Base-by-base conservation (phyloP, 2,113 vertebrate species). In the Psettodes erumei region DNA sequence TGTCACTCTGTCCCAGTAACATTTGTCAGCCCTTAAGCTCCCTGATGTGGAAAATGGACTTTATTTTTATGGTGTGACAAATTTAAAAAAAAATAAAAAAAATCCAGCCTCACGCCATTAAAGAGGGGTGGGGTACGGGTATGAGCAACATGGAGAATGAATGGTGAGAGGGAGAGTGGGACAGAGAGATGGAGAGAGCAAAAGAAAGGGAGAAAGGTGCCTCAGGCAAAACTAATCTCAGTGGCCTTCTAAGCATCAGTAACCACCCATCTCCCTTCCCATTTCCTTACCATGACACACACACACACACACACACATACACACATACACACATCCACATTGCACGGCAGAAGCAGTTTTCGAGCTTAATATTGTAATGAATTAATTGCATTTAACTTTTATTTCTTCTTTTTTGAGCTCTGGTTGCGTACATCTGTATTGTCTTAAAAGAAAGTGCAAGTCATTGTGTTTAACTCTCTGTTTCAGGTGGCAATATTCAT, bases 41-140 rank as follows among this genome's bases (percentile, higher is more conserved):
- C 76, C 72, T 87, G 83, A 87, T 84, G 88, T 91, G 88, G 86
- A 91, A 93, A 93, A 92, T 89, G 76, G 83, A 88, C 85, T 91
- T 91, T 88, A 87, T 88, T 91, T 91, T 90, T 88, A 89, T 84
- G 89, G 84, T 80, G 79, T 90, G 87, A 83, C 87, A 86, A 90
- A 90, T 90, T 87, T 84, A 89, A 90, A 89, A 86, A 90, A 65
- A 37, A 23, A 21, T 11, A 21, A 48, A 48, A 42, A 47, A 43
- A 83, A 84, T 81, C 79, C 32, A 77, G 79, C 81, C 68, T 68
- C 76, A 87, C 72, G 65, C 82, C 85, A 88, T 90, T 90, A 88
- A 90, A 90, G 85, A 76, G 79, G 16, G 51, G 47, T 38, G 50
- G 40, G 51, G 69, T 30, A 47, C 40, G 47, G 58, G 27, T 21